Base-by-base conservation (phyloP, 2,888 invertebrate genomes). In the Plebejus anna region DNA sequence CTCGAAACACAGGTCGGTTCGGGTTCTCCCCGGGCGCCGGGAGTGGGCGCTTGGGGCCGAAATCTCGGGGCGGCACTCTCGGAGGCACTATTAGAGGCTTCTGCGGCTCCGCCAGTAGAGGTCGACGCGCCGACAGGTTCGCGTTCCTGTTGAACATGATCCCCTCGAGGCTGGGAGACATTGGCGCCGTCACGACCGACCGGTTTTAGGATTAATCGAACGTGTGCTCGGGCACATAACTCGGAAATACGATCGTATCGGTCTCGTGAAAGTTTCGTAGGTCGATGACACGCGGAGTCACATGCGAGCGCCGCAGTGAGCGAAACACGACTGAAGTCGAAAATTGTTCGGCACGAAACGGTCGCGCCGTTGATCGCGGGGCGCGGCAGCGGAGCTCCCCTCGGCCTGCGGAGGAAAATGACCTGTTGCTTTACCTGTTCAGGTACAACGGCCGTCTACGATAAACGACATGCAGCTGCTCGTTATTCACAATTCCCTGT, bases 391-490 rank as follows among this genome's bases (percentile, higher is more conserved):
- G 86, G 85, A 82, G 86, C 88, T 83, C 88, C 90, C 90, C 90
- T 85, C 87, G 82, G 83, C 82, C 86, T 86, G 88, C 86, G 90
- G 22, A 73, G 73, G 73, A 73, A 91, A 92, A 90, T 91, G 91
- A 93, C 92, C 92, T 93, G 92, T 92, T 92, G 92, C 92, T 90
- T 89, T 92, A 92, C 93, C 93, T 92, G 92, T 88, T 87, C 92
- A 92, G 92, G 92, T 83, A 82, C 86, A 87, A 84, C 87, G 87
- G 85, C 86, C 88, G 88, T 89, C 89, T 82, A 88, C 90, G 85
- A 86, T 83, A 80, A 83, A 80, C 83, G 32, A 66, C 66, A 28
- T 61, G 86, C 91, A 92, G 92, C 92, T 91, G 92, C 89, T 86
- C 84, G 22, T 83, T 82, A 80, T 82, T 84, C 84, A 89, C 90